These are phyloP conservation scores for Drosophila mauritiana DNA, from an alignment of 1,140 invertebrate species.

Conservation along the genomic window DNA sequence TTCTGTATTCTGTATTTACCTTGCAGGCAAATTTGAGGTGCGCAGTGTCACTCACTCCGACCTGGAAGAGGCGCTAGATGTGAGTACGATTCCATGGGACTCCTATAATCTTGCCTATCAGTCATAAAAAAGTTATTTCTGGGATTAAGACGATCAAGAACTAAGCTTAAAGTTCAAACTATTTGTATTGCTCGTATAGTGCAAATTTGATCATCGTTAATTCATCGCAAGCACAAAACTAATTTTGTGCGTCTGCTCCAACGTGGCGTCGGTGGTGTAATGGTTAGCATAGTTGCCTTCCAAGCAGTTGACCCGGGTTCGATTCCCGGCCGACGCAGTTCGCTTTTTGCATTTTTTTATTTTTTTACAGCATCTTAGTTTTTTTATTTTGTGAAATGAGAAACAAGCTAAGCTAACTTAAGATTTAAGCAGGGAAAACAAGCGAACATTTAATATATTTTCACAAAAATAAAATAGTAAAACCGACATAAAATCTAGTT, in stretches of 20 bases:
- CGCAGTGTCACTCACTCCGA: slow-evolving; percentile 56
- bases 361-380: neutral
- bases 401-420: too few relatives aligned
- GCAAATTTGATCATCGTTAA: neutral
- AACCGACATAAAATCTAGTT: too few relatives aligned
- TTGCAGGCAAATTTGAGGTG: slow-evolving; percentile 65
- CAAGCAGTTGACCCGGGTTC: slow-evolving; percentile 94
- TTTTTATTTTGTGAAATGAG: too few relatives aligned
- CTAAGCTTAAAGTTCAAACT: slow-evolving; percentile 2
- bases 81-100: slow-evolving; percentile 46
- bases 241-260: neutral
- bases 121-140: neutral
- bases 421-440: too few relatives aligned
- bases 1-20: too few relatives aligned
- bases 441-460: too few relatives aligned
- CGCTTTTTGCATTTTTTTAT: slow-evolving; percentile 22
- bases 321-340: slow-evolving; percentile 89
- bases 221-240: slow-evolving; percentile 17
- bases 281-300: slow-evolving; percentile 95
- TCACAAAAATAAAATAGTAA: too few relatives aligned
- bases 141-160: neutral
- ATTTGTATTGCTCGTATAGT: neutral
- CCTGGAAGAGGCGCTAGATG: slow-evolving; percentile 72
- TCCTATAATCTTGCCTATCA: neutral
- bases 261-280: slow-evolving; percentile 89